Conservation (phyloP, 2,797 vertebrate genomes). For the Tangara arthus region DNA sequence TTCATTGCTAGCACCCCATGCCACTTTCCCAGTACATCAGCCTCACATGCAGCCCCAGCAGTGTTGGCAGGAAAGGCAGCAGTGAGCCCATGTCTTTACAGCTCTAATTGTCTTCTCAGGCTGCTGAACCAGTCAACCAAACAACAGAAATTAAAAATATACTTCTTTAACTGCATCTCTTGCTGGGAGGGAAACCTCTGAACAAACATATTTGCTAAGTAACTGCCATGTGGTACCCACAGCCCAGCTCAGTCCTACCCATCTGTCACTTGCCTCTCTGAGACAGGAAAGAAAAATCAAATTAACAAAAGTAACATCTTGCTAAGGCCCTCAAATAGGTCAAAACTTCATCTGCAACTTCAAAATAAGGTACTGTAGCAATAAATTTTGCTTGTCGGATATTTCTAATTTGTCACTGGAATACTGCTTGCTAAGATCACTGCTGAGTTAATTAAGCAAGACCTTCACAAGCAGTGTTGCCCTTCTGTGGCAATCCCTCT, state of each 20-base stretch:
- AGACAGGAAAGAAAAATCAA: background rate
- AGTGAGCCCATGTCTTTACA: background rate
- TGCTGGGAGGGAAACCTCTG: background rate
- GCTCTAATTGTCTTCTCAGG: background rate
- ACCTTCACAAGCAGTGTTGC: background rate
- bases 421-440: background rate
- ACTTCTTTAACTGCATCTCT: background rate
- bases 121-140: background rate
- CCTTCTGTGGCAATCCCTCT: background rate
- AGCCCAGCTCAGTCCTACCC: background rate
- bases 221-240: background rate
- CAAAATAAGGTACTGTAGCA: background rate
- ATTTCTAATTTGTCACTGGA: background rate
- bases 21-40: background rate
- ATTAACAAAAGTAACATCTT: background rate
- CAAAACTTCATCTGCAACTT: background rate
- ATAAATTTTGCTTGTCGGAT: background rate
- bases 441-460: background rate
- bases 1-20: background rate
- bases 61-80: background rate
- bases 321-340: background rate
- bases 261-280: background rate
- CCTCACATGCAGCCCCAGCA: background rate
- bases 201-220: background rate
- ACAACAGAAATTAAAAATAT: background rate